A percentile compares a stretch with the other conserved stretches of the same genome.
Evolutionary conservation across 2,797 vertebrate species (phyloP).

Genomic region (Somateria mollissima): DNA sequence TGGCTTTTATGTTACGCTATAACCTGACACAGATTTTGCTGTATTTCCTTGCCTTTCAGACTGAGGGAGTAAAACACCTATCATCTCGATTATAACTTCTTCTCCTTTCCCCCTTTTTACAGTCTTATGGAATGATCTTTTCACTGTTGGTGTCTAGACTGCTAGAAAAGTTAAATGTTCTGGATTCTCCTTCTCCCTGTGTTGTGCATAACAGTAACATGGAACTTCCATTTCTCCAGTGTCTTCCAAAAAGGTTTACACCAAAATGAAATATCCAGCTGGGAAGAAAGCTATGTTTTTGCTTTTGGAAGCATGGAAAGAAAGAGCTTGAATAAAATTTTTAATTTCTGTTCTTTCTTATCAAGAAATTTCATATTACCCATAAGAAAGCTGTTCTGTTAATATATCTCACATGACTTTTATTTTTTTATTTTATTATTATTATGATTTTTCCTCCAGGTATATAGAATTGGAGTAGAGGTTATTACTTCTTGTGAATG

Average conservation of each 20-base stretch:
- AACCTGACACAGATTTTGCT: conserved; percentile 6
- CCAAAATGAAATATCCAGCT: not conserved
- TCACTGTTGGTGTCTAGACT: not conserved
- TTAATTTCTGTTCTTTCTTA: not conserved
- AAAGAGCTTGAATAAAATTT: not conserved
- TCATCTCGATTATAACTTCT: not conserved
- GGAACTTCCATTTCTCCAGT: not conserved
- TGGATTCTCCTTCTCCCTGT: not conserved
- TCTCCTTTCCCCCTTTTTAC: not conserved
- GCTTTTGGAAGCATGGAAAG: not conserved
- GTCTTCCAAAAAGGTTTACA: not conserved
- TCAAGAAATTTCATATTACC: not conserved
- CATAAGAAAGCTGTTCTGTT: not conserved
- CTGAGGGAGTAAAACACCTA: not conserved
- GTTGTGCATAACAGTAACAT: not conserved
- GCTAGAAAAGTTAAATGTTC: not conserved
- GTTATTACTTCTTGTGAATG: not conserved
- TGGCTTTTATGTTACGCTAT: accelerated
- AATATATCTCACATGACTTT: too few relatives aligned
- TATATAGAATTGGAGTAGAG: not conserved
- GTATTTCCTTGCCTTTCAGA: conserved; percentile 3
- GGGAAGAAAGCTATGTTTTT: not conserved
- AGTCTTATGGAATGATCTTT: not conserved
- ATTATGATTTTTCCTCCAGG: not conserved
- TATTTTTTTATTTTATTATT: too few relatives aligned